Evolutionary conservation across 2,888 invertebrate genomes (phyloP), one percentile per base, ranked within the genome.

Genomic region (Limnephilus lunatus): DNA sequence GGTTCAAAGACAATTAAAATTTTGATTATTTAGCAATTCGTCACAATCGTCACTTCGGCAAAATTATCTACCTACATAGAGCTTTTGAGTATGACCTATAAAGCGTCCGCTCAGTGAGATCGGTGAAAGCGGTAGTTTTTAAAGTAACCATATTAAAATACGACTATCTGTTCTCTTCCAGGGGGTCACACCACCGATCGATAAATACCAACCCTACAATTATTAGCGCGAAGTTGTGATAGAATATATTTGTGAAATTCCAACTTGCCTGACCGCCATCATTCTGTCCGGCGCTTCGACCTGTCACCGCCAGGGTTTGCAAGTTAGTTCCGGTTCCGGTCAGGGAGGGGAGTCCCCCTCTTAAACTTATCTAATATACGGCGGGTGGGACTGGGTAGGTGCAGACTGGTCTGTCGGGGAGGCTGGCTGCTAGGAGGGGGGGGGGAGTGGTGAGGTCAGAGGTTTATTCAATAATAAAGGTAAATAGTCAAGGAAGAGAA

Each of bases 291-390:
- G 82, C 90, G 90, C 31, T 90, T 44, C 25, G 82, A 53, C 81
- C 90, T 90, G 90, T 90, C 90, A 90, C 82, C 19, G 39, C 48
- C 90, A 90, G 90, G 30, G 48, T 25, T 48, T 32, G 82, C 81
- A 53, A 90, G 81, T 90, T 90, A 90, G 90, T 90, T 90, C 90
- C 90, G 90, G 82, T 90, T 81, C 90, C 82, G 90, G 90, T 44
- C 82, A 39, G 81, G 30, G 35, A 19, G 90, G 90, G n/a, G 80
- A 25, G 89, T 19, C n/a, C 85, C 85, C 85, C 90, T 90, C 82
- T 89, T 35, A 25, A 90, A 90, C 90, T 90, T 90, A 82, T 82
- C 44, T 44, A 82, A 81, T 81, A 82, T 82, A n/a, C 48, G 15
- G 31, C 86, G 83, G 68, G 25, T 68, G 25, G 68, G 19, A 68